Percentiles rank a stretch among this genome's conserved stretches.
These are phyloP conservation scores for Tinea pellionella DNA, from an alignment of 2,888 invertebrate genomes.

Conservation along the genomic window DNA sequence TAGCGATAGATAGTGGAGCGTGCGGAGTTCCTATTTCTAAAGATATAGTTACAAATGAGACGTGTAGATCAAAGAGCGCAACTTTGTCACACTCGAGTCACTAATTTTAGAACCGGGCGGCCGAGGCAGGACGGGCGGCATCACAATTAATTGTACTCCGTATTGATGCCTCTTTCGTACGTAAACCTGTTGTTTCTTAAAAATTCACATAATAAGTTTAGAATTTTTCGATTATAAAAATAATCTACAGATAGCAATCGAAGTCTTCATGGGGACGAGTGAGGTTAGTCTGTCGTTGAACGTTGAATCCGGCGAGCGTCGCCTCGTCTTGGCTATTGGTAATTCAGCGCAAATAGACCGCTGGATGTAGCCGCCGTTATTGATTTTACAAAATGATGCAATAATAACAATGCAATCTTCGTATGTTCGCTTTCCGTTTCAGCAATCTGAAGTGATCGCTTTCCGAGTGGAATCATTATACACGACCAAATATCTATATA, in stretches of 20 bases:
- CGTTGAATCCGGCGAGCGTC: not conserved
- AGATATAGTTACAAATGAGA: conserved; percentile 5
- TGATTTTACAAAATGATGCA: not conserved
- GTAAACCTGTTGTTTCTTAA: no score
- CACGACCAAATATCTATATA: no score
- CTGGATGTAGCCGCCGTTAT: not conserved
- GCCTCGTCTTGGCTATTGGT: not conserved
- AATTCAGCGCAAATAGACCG: not conserved
- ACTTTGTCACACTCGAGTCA: not conserved
- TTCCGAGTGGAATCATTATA: no score
- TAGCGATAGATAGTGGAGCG: not conserved
- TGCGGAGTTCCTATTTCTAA: not conserved
- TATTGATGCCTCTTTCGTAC: no score
- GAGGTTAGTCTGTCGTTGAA: not conserved
- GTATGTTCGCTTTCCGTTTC: no score
- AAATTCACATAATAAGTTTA: no score
- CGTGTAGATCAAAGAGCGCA: not conserved
- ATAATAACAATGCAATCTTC: no score
- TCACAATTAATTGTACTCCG: not conserved
- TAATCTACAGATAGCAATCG: not conserved
- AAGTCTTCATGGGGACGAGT: not conserved
- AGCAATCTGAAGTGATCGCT: no score
- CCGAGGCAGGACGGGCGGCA: not conserved
- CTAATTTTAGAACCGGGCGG: not conserved
- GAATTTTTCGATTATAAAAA: not conserved